Percentiles rank a stretch among this genome's conserved stretches.
Evolutionary conservation across 2,797 vertebrate species (phyloP).

Genomic region (Vespertilio murinus): DNA sequence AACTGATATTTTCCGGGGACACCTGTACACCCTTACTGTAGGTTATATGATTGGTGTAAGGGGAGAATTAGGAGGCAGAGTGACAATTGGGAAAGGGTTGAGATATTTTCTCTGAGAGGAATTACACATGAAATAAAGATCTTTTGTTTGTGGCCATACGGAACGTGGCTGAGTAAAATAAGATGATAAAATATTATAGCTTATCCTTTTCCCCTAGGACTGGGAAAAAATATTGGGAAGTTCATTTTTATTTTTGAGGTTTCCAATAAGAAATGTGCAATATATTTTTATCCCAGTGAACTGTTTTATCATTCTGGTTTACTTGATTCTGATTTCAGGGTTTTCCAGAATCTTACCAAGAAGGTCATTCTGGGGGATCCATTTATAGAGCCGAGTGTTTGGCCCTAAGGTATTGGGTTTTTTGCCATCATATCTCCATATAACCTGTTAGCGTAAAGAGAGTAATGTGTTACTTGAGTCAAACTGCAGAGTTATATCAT

Average conservation of each 20-base stretch:
- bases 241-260: not conserved
- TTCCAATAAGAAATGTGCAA: not conserved
- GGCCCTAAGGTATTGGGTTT: conserved; percentile 83
- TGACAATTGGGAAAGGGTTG: not conserved
- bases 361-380: conserved; percentile 86
- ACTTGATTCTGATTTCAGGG: not conserved
- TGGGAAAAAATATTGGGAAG: not conserved
- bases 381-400: conserved; percentile 89
- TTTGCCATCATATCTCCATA: not conserved
- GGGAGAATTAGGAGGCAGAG: not conserved
- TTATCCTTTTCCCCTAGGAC: not conserved
- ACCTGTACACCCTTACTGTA: not conserved
- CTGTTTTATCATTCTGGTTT: not conserved
- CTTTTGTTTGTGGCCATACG: not conserved
- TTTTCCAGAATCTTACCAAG: conserved; percentile 17
- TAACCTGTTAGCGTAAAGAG: not conserved
- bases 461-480: not conserved
- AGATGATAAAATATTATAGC: not conserved
- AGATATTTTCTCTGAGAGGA: not conserved
- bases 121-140: no score
- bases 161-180: not conserved
- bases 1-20: not conserved
- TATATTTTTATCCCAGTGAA: not conserved
- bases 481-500: not conserved
- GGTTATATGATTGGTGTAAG: fast-evolving